Percentiles rank a stretch among this genome's conserved stretches.
phyloP scores from a whole-genome alignment of 1,140 invertebrate species.

The Lamellibrachia luymesi region DNA sequence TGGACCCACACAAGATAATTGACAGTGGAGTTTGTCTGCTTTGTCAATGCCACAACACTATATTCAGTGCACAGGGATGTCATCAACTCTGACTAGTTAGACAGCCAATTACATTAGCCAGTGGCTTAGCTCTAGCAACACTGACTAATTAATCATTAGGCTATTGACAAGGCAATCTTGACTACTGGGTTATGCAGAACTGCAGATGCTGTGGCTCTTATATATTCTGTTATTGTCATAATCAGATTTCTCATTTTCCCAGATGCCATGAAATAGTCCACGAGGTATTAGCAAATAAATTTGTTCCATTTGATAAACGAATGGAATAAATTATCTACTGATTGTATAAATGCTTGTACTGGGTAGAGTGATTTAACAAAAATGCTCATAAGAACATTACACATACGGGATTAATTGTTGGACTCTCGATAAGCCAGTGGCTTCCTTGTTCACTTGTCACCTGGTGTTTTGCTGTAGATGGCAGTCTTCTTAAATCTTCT shows the following conservation, averaged over 20 bases:
- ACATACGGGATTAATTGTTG: not conserved
- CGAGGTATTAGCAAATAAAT: not conserved
- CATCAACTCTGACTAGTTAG: not conserved
- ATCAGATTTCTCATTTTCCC: not conserved
- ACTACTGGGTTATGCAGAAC: not conserved
- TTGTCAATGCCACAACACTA: not conserved
- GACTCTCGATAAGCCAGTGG: not conserved
- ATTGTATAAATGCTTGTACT: not conserved
- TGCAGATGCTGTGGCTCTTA: not conserved
- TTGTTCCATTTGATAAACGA: not conserved
- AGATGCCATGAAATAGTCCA: not conserved
- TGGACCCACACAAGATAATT: not conserved
- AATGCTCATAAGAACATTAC: not conserved
- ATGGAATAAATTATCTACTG: not conserved
- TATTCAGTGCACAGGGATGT: not conserved
- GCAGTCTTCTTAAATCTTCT: not conserved
- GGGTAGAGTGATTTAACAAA: not conserved
- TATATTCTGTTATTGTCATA: not conserved
- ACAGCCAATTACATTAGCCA: constrained; percentile 4
- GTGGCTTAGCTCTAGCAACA: not conserved
- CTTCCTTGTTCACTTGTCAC: not conserved
- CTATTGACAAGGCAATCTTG: not conserved
- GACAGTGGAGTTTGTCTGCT: not conserved
- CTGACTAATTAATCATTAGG: not conserved
- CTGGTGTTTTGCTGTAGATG: not conserved